These are phyloP conservation scores for Natator depressus DNA, from an alignment of 2,113 vertebrate species.

Conservation along the genomic window DNA sequence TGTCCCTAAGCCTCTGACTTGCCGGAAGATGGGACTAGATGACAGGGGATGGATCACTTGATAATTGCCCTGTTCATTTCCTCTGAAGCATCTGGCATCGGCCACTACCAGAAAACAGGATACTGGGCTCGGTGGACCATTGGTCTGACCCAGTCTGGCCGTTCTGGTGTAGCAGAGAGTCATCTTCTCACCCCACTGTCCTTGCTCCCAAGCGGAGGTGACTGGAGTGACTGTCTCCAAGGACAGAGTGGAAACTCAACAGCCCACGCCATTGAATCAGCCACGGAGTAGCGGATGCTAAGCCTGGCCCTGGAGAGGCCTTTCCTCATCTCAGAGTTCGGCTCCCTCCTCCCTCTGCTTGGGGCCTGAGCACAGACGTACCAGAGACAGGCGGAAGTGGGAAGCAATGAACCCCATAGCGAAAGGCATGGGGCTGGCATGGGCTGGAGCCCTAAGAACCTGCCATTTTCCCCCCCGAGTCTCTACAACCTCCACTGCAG, in stretches of 20 bases:
- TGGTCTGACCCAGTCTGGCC: neutral
- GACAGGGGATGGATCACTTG: too few species aligned
- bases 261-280: neutral
- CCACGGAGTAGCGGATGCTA: neutral
- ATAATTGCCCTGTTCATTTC: neutral
- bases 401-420: neutral
- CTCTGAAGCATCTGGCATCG: neutral
- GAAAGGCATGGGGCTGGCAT: neutral
- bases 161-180: neutral
- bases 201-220: neutral
- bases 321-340: neutral
- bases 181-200: neutral
- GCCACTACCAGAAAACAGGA: neutral
- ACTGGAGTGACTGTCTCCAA: neutral
- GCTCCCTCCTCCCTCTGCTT: neutral
- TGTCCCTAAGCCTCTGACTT: neutral
- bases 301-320: neutral
- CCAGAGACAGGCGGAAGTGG: neutral
- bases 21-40: neutral
- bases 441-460: too few species aligned
- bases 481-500: neutral
- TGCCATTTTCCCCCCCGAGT: neutral
- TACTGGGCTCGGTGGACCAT: neutral
- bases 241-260: neutral
- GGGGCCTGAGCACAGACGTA: neutral